These are phyloP conservation scores for Danio tinwini DNA, from an alignment of 2,797 vertebrate genomes.

Conservation along the genomic window DNA sequence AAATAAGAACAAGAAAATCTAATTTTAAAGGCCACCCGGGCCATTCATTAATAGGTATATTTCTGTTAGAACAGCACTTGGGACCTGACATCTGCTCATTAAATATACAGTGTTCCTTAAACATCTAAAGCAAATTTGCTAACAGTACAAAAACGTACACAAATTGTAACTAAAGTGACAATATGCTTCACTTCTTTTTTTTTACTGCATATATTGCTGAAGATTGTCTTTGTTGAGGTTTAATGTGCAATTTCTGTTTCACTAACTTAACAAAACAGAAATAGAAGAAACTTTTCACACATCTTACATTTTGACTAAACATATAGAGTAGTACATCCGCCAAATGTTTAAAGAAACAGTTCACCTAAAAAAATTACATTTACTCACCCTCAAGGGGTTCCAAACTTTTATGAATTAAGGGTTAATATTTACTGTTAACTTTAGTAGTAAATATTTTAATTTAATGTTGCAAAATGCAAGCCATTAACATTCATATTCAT, in stretches of 20 bases:
- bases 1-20: constrained; percentile 63
- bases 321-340: not conserved
- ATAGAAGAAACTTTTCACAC: not conserved
- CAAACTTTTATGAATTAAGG: no score
- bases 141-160: not conserved
- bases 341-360: not conserved
- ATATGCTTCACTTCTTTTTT: not conserved
- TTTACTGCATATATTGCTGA: no score
- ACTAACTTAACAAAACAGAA: not conserved
- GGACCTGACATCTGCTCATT: constrained; percentile 29
- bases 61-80: constrained; percentile 29
- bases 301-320: not conserved
- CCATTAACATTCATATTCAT: no score
- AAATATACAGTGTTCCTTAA: constrained; percentile 33
- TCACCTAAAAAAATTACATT: no score
- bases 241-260: not conserved
- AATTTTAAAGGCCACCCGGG: constrained; percentile 59
- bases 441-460: no score
- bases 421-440: no score
- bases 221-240: not conserved
- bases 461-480: no score
- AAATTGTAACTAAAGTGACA: not conserved
- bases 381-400: no score
- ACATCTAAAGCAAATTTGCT: constrained; percentile 23
- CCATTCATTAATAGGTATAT: constrained; percentile 37